Conservation (phyloP, 1,140 invertebrate genomes). For the Rhopalosiphum padi region DNA sequence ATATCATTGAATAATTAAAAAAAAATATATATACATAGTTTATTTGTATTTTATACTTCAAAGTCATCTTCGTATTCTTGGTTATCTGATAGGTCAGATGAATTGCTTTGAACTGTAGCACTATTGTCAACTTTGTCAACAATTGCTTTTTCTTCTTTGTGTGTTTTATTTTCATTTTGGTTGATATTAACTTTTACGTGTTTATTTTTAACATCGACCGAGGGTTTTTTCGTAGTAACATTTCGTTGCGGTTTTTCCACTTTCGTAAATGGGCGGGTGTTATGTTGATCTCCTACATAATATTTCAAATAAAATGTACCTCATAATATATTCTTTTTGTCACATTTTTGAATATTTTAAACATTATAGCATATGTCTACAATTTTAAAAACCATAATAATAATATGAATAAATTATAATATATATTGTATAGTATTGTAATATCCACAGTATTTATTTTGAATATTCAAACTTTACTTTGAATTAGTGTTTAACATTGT, state of each 20-base stretch:
- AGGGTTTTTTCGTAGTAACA: not conserved
- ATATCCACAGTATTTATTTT: not conserved
- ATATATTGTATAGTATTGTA: not conserved
- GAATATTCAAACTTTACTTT: not conserved
- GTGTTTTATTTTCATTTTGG: not conserved
- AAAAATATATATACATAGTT: not conserved
- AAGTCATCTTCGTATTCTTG: conserved; percentile 49
- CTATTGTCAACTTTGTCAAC: not conserved
- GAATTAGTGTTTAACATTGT: not conserved
- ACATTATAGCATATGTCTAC: not conserved
- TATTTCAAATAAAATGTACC: not conserved
- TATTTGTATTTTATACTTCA: conserved; percentile 29
- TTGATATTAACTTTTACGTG: not conserved
- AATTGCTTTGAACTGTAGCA: not conserved
- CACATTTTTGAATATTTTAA: not conserved
- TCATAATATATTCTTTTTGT: conserved; percentile 3
- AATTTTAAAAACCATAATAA: conserved; percentile 5
- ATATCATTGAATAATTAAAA: not conserved
- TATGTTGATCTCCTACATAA: conserved; percentile 12
- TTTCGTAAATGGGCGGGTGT: not conserved
- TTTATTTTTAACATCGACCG: not conserved
- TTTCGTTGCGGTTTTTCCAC: not conserved
- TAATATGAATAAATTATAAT: not conserved
- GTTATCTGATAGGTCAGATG: not conserved
- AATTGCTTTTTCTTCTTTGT: not conserved